These are phyloP conservation scores for Thamnaconus septentrionalis DNA, from an alignment of 2,113 vertebrate species.

Conservation along the genomic window DNA sequence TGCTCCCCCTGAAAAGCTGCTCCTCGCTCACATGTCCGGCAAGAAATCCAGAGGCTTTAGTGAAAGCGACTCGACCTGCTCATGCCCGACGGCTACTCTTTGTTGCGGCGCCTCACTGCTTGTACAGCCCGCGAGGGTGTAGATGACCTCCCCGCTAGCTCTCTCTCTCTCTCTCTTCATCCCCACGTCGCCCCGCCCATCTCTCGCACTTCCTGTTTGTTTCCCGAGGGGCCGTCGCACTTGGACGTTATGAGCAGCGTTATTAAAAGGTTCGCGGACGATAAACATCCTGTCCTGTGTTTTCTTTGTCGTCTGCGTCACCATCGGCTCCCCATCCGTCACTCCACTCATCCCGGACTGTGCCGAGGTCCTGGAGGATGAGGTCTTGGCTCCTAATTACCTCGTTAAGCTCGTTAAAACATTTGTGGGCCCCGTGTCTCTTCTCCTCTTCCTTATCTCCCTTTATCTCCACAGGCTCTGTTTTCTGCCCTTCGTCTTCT, in stretches of 20 bases:
- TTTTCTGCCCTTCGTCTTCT: slow-evolving; percentile 17
- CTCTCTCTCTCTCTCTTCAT: slow-evolving; percentile 1
- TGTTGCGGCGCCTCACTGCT: neutral
- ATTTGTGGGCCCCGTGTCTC: slow-evolving; percentile 31
- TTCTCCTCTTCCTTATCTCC: slow-evolving; percentile 22
- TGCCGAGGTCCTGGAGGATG: slow-evolving; percentile 46
- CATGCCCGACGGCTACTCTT: neutral
- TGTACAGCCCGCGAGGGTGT: slow-evolving; percentile 23
- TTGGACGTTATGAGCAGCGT: slow-evolving; percentile 25
- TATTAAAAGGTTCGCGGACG: slow-evolving; percentile 41
- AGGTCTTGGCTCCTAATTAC: slow-evolving; percentile 60
- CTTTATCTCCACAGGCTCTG: slow-evolving; percentile 20
- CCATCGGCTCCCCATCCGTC: neutral
- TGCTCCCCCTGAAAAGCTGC: too few relatives aligned
- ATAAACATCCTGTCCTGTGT: slow-evolving; percentile 21
- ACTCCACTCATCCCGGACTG: too few relatives aligned
- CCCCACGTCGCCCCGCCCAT: slow-evolving; percentile 1
- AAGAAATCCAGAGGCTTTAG: too few relatives aligned
- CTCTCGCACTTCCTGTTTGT: slow-evolving; percentile 23
- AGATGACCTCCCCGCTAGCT: slow-evolving; percentile 7
- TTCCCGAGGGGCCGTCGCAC: slow-evolving; percentile 23
- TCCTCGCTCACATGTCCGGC: too few relatives aligned
- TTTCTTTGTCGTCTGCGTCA: slow-evolving; percentile 23
- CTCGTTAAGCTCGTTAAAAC: slow-evolving; percentile 62
- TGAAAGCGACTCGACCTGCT: too few relatives aligned